Percentiles rank a stretch among this genome's conserved stretches.
These are phyloP conservation scores for Pelmatolapia mariae DNA, from an alignment of 2,113 vertebrate genomes.

Conservation along the genomic window DNA sequence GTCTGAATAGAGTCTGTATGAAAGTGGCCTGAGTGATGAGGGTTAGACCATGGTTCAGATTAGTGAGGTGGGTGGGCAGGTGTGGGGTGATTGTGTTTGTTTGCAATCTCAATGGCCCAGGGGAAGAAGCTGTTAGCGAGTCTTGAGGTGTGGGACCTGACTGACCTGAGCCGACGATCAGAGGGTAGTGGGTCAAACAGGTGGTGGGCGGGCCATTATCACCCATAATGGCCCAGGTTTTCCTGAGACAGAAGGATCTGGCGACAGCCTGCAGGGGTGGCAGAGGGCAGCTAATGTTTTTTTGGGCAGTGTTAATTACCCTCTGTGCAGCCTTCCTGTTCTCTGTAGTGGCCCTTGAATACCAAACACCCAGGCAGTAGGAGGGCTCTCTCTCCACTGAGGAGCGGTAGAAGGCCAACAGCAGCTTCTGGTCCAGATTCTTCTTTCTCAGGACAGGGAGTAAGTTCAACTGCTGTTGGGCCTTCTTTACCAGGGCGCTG, in stretches of 20 bases:
- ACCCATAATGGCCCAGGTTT: not conserved
- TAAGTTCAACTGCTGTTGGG: not conserved
- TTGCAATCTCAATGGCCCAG: not conserved
- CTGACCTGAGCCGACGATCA: not conserved
- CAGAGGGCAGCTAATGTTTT: not conserved
- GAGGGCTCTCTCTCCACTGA: not conserved
- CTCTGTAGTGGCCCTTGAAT: not conserved
- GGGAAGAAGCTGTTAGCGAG: not conserved
- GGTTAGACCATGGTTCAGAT: not conserved
- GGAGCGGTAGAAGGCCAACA: not conserved
- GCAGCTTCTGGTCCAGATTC: not conserved
- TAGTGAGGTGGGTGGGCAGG: not conserved
- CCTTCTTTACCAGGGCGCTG: not conserved
- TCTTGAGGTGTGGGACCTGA: not conserved
- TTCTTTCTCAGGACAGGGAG: not conserved
- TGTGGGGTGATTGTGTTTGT: not conserved
- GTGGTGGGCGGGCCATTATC: not conserved
- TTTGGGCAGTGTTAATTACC: not conserved
- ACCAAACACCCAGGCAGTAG: not conserved
- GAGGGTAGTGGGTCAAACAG: not conserved
- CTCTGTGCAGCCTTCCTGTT: not conserved
- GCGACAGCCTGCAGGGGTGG: not conserved
- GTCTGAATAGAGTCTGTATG: not conserved
- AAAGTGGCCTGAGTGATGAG: not conserved
- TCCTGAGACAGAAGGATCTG: not conserved